These are phyloP conservation scores for Panulirus ornatus DNA, from an alignment of 1,140 invertebrate species.

Conservation along the genomic window DNA sequence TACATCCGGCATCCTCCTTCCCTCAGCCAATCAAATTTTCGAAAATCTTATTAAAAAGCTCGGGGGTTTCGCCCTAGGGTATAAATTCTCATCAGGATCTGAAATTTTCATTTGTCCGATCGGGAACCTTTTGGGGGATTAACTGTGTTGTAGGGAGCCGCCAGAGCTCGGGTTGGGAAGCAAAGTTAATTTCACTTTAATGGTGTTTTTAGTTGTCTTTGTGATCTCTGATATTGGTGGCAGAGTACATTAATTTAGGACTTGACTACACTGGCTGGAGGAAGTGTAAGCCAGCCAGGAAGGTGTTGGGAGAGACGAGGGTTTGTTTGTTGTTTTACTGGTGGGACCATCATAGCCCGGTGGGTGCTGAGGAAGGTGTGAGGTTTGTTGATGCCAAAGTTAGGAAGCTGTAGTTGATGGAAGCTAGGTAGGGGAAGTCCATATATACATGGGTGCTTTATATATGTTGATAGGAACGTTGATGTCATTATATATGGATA, in stretches of 20 bases:
- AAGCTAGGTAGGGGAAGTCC: no score
- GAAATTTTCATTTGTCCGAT: slow-evolving; percentile 66
- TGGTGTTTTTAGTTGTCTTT: slow-evolving; percentile 50
- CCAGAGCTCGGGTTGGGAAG: not conserved
- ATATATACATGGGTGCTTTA: no score
- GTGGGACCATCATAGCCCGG: no score
- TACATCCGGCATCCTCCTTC: not conserved
- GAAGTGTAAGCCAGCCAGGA: not conserved
- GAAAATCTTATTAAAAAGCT: slow-evolving; percentile 65
- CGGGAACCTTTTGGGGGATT: slow-evolving; percentile 50
- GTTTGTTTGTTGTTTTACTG: no score
- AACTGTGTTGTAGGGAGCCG: slow-evolving; percentile 3
- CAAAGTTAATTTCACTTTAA: slow-evolving; percentile 63
- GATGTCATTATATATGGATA: no score
- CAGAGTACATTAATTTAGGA: slow-evolving; percentile 53
- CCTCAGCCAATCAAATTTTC: slow-evolving; percentile 65
- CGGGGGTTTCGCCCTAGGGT: slow-evolving; percentile 43
- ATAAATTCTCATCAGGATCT: slow-evolving; percentile 59
- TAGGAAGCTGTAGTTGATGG: no score
- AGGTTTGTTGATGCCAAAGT: no score
- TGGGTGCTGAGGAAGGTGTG: no score
- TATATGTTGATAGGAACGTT: no score
- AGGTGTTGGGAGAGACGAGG: not conserved
- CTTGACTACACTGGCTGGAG: not conserved
- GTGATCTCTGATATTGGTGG: slow-evolving; percentile 49